Evolutionary conservation across 1,140 invertebrate species (phyloP), one percentile per base, ranked within the genome.

Genomic region (Macrobrachium rosenbergii): DNA sequence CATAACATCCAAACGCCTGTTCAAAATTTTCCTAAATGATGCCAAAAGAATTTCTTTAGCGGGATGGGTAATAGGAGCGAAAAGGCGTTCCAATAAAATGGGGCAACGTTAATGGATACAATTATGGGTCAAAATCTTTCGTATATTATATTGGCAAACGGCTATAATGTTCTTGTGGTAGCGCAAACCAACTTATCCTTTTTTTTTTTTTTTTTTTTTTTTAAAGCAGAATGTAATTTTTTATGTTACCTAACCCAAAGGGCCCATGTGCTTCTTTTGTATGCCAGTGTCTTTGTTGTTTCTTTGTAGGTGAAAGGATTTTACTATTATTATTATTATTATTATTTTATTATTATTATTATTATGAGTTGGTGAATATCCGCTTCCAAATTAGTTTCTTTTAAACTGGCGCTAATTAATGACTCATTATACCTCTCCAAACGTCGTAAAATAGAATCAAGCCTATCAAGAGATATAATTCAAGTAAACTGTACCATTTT

Each of bases 141-240:
- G 69, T 72, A 43, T 72, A 72, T 72, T 43, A 72, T 17, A 28
- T 28, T 28, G n/a, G 64, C 64, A 69, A 69, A n/a, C 64, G 64
- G 28, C 64, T n/a, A n/a, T 72, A 72, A 43, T 28, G 69, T 23
- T 72, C 69, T 17, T 72, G 69, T 14, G 16, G 23, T 72, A 28
- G 69, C 69, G 69, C 23, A 72, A 28, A 72, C 69, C 12, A 72
- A 72, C 69, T 72, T 72, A 23, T 43, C 37, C 37, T 43, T 28
- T n/a, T 28, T 37, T 37, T 43, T 72, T 72, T 72, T 72, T 43
- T 72, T 14, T 28, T 72, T 43, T 28, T 72, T 72, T 37, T 37
- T 37, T 37, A 37, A 2, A 37, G 3, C 1, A 1, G 3, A 3
- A 37, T 37, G 28, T 37, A 37, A 37, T 72, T 23, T 72, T 28